Evolutionary conservation across 2,888 invertebrate species (phyloP).

Genomic region (Leptodirus hochenwartii): DNA sequence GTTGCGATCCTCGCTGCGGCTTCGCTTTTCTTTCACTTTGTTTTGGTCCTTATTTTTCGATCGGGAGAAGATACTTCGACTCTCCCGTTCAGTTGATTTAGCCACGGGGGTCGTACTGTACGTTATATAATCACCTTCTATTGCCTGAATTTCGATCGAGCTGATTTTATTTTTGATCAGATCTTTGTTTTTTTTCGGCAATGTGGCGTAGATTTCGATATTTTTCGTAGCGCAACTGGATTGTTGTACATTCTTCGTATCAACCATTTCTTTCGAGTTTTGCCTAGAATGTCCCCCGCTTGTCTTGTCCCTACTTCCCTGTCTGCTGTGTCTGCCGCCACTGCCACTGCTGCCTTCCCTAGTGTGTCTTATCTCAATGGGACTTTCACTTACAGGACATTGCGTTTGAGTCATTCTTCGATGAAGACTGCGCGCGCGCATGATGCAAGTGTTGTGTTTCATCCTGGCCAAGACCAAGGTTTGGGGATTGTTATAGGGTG

Average conservation of each 20-base stretch:
- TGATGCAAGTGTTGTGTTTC: slow-evolving; percentile 89
- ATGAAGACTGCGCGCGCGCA: slow-evolving; percentile 75
- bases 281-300: slow-evolving; percentile 36
- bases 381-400: slow-evolving; percentile 29
- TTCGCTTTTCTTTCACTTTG: slow-evolving; percentile 55
- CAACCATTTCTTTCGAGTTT: slow-evolving; percentile 37
- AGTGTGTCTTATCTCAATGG: slow-evolving; percentile 45
- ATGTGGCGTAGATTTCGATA: slow-evolving; percentile 80
- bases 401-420: slow-evolving; percentile 48
- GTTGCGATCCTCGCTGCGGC: slow-evolving; percentile 71
- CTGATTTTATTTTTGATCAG: slow-evolving; percentile 40
- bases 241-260: slow-evolving; percentile 20
- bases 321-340: slow-evolving; percentile 51
- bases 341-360: slow-evolving; percentile 59
- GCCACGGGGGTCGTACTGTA: slow-evolving; percentile 51
- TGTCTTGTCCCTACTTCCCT: slow-evolving; percentile 45
- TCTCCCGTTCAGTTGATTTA: slow-evolving; percentile 47
- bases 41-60: slow-evolving; percentile 48
- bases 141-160: slow-evolving; percentile 51
- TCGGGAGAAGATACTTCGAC: slow-evolving; percentile 46
- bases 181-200: slow-evolving; percentile 76
- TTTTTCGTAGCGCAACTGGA: slow-evolving; percentile 32
- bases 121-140: slow-evolving; percentile 42
- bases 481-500: slow-evolving; percentile 81
- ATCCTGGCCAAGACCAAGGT: slow-evolving; percentile 79